phyloP scores from a whole-genome alignment of 2,797 vertebrate species.

The Dicrostonyx torquatus region DNA sequence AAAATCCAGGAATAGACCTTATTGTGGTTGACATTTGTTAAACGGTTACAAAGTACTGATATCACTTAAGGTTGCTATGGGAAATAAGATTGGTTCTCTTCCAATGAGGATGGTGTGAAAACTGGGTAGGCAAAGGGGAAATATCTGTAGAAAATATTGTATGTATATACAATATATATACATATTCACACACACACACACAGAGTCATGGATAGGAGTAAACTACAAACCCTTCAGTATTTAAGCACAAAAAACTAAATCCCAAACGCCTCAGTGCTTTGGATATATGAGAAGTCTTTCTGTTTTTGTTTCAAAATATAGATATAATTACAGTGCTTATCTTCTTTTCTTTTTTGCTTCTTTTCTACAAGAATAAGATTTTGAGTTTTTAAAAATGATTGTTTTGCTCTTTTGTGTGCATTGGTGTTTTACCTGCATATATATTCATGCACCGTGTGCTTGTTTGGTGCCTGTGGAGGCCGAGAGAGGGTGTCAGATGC shows the following conservation, averaged over 20 bases:
- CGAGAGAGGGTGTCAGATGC: not conserved
- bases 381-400: not conserved
- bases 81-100: not conserved
- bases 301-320: not conserved
- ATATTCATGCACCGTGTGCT: not conserved
- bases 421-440: not conserved
- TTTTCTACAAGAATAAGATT: not conserved
- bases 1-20: not conserved
- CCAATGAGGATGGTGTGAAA: not conserved
- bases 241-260: not conserved
- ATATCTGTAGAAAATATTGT: not conserved
- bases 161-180: too few species aligned
- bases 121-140: not conserved
- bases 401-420: not conserved
- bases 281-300: not conserved
- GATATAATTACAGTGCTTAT: not conserved
- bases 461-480: not conserved
- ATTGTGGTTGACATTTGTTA: not conserved
- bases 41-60: not conserved
- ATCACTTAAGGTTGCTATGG: not conserved
- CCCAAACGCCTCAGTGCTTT: not conserved
- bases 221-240: not conserved
- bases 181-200: too few species aligned
- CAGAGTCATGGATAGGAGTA: not conserved
- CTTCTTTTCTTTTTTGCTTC: not conserved